Evolutionary conservation across 2,888 invertebrate genomes (phyloP), one percentile per base, ranked within the genome.

Genomic region (Smittia aterrima): DNA sequence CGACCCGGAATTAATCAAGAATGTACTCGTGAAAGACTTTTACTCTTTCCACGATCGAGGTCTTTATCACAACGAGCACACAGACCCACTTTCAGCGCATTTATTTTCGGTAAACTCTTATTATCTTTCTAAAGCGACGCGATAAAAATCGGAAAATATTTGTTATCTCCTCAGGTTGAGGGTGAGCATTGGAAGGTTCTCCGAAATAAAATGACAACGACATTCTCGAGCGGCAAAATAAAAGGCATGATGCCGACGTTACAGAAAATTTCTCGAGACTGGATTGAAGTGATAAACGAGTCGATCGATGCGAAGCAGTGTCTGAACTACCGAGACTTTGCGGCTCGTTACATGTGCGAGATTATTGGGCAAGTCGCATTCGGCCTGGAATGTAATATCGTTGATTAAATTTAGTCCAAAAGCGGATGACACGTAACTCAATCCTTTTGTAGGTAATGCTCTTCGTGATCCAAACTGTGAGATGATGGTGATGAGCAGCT

Each of bases 81-180:
- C 40, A n/a, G 75, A 75, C 27, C 75, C 75, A 4, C 32, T 75
- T 38, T 66, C 72, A 18, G 75, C 58, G 6, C 74, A 75, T 75
- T 70, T 75, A 47, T 75, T 75, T 72, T 74, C 64, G 72, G 72
- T 72, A 72, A 67, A 67, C 25, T 38, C 18, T 58, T 18, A n/a
- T 47, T 6, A 47, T 47, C 47, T 47, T 16, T 47, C 47, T 47
- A 32, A 32, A 9, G 25, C 58, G 22, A 3, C 22, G 58, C 20
- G 58, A 58, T 58, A 58, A 58, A 27, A 64, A n/a, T 22, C 16
- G 9, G 16, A 58, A 58, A 18, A 53, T 7, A 53, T 53, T 53
- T 53, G 13, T n/a, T 16, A n/a, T 16, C 6, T 9, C 11, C 11
- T 47, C 6, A 66, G 64, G 41, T 74, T 0, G 66, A 22, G 1